Evolutionary conservation across 92 coral and sea anemone species (phyloP).

Genomic region (Phenganax marumi): DNA sequence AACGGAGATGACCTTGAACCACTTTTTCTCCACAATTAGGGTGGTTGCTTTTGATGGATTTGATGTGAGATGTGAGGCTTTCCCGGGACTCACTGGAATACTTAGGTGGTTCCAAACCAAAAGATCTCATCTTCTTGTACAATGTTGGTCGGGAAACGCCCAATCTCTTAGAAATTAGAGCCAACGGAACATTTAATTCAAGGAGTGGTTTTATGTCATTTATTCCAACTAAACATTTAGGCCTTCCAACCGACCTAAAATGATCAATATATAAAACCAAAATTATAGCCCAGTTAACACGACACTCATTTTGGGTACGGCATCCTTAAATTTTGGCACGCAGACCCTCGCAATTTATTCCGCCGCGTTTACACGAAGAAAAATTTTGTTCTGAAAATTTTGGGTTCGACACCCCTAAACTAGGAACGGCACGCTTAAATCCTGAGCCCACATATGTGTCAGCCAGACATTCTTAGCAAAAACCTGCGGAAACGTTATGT

Average conservation of each 20-base stretch:
- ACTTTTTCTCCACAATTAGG: slow-evolving; percentile 37
- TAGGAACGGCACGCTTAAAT: too few species aligned
- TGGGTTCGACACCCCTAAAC: too few species aligned
- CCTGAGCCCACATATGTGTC: too few species aligned
- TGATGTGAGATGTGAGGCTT: neutral
- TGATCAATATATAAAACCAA: neutral
- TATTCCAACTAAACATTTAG: neutral
- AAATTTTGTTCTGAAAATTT: too few species aligned
- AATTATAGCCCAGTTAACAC: too few species aligned
- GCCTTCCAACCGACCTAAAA: neutral
- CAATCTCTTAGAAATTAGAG: neutral
- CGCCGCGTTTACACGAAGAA: too few species aligned
- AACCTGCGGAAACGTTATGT: too few species aligned
- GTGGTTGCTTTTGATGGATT: neutral
- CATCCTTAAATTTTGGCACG: too few species aligned
- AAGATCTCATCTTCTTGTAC: slow-evolving; percentile 32
- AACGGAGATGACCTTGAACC: slow-evolving; percentile 5
- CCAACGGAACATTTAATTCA: neutral
- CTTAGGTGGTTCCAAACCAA: slow-evolving; percentile 24
- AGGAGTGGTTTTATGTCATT: neutral
- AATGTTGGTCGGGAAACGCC: slow-evolving; percentile 17
- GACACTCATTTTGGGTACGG: too few species aligned
- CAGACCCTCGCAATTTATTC: too few species aligned
- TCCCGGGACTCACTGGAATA: slow-evolving; percentile 17
- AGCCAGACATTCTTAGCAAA: too few species aligned